Conservation (phyloP, 2,888 invertebrate genomes). For the Drosophila cracens region DNA sequence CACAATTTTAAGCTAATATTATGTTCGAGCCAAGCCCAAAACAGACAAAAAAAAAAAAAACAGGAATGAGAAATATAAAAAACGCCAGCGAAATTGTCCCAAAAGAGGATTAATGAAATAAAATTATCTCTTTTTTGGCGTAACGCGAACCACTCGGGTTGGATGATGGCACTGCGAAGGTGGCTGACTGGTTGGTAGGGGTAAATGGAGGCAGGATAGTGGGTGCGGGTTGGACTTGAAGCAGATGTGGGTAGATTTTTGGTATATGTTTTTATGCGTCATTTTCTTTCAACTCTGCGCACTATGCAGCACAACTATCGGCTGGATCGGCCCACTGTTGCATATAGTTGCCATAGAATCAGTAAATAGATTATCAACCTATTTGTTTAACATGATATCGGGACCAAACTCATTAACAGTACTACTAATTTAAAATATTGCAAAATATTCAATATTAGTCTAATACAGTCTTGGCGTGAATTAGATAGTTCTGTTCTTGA, state of each 20-base stretch:
- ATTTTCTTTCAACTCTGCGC: not conserved
- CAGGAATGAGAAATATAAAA: conserved; percentile 19
- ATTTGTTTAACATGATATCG: not conserved
- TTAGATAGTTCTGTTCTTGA: conserved; percentile 31
- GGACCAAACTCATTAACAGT: not conserved
- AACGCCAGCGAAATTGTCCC: conserved; percentile 77
- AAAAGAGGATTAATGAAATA: conserved; percentile 84
- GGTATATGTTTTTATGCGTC: not conserved
- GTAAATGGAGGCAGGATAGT: not conserved
- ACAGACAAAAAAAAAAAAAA: conserved; percentile 33
- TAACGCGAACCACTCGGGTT: conserved; percentile 60
- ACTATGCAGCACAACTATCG: not conserved
- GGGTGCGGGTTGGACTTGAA: not conserved
- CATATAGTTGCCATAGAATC: not conserved
- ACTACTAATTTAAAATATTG: not conserved
- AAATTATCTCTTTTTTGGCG: conserved; percentile 82
- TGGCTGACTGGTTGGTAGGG: not conserved
- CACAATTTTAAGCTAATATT: conserved; percentile 80
- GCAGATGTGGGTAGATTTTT: not conserved
- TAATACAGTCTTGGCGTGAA: not conserved
- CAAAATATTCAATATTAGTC: not conserved
- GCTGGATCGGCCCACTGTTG: not conserved
- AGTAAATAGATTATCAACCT: not conserved
- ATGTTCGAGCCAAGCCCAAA: conserved; percentile 74
- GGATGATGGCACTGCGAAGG: conserved; percentile 11